Conservation (phyloP, 2,888 invertebrate species). For the Isotomurus palustris region DNA sequence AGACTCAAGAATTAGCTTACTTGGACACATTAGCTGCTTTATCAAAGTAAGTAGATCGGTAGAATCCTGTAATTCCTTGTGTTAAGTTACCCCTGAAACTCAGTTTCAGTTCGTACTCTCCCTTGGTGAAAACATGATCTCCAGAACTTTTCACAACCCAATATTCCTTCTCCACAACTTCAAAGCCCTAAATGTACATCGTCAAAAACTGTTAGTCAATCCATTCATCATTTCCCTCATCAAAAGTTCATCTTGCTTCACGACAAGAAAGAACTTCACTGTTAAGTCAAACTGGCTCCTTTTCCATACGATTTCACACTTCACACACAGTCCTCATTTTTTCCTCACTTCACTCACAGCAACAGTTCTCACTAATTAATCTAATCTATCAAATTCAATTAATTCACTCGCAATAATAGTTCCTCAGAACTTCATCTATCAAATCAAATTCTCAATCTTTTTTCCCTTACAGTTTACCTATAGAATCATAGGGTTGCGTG, state of each 20-base stretch:
- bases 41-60: constrained; percentile 60
- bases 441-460: too few species aligned
- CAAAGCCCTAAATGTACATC: constrained; percentile 46
- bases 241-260: too few species aligned
- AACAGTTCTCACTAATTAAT: too few species aligned
- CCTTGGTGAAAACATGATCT: constrained; percentile 46
- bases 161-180: constrained; percentile 51
- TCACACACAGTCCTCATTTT: not conserved
- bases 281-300: too few species aligned
- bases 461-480: too few species aligned
- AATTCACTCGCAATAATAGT: too few species aligned
- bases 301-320: too few species aligned
- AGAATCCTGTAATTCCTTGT: constrained; percentile 67
- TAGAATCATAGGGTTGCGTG: too few species aligned
- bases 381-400: too few species aligned
- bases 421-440: too few species aligned
- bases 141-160: constrained; percentile 50
- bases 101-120: constrained; percentile 58
- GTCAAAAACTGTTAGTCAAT: not conserved
- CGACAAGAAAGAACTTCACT: too few species aligned
- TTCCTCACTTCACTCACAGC: not conserved
- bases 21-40: constrained; percentile 48
- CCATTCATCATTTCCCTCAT: too few species aligned
- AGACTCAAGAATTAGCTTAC: constrained; percentile 10
- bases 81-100: constrained; percentile 63